Base-by-base conservation (phyloP, 2,113 vertebrate species). In the Chloebia gouldiae region DNA sequence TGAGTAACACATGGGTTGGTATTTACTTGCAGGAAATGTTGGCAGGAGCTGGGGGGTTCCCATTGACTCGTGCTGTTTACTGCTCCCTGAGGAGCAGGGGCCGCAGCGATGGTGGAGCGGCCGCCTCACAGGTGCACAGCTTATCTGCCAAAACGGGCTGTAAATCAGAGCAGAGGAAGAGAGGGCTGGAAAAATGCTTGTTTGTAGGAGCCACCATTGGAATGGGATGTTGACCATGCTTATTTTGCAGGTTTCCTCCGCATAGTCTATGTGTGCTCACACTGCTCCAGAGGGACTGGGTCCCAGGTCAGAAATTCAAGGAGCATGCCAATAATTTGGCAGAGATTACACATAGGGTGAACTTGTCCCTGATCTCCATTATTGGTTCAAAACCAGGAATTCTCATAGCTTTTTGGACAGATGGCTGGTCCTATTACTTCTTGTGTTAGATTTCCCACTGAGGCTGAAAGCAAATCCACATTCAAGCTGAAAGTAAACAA, bases 401-500 rank as follows among this genome's bases (percentile, higher is more conserved):
- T 91, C 88, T 85, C 68, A 80, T 61, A 79, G 75, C 33, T 76
- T 82, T 95, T 78, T 8, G 23, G 87, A 93, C 91, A 95, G 95
- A 97, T 92, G 94, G 95, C 70, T 83, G 54, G 76, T 81, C 81
- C 80, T 94, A 79, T 81, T 92, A 69, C 77, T 81, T 86, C 88
- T 89, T 33, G 54, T 47, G 59, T 92, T 94, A 90, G 65, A 85
- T 84, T 87, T 94, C 91, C 95, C 89, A 88, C 61, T 66, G 82
- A 95, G 69, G 73, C 76, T 96, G 93, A 92, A 80, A 91, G 91
- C 53, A 96, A 96, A 97, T 90, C 88, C 83, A 86, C 71, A 88
- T 85, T 64, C 65, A 75, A 94, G 90, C 78, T 94, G 82, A 96
- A 96, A 94, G 90, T 84, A 95, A 96, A 94, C 76, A 93, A 90